Conservation (phyloP, 2,113 vertebrate species). For the Anoplopoma fimbria region DNA sequence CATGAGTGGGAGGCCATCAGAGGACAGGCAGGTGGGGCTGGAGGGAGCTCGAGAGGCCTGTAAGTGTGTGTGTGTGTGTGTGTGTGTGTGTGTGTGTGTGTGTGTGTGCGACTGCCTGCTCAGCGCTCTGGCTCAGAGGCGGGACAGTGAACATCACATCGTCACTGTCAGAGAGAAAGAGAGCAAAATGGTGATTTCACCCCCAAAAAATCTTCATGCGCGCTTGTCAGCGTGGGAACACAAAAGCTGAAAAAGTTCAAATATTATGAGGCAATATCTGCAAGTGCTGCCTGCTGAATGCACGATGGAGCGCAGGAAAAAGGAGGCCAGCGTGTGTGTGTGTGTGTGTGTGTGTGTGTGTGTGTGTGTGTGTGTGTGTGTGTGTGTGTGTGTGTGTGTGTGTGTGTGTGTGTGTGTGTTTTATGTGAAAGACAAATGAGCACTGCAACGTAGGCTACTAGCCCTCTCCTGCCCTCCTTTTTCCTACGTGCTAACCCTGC, state of each 20-base stretch:
- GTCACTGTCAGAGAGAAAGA: slow-evolving; percentile 32
- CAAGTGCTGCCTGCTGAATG: slow-evolving; percentile 62
- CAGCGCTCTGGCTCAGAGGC: slow-evolving; percentile 54
- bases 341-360: slow-evolving; percentile 21
- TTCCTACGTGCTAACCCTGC: slow-evolving; percentile 77
- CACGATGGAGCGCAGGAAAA: slow-evolving; percentile 56
- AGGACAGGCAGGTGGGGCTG: slow-evolving; percentile 71
- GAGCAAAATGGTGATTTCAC: slow-evolving; percentile 58
- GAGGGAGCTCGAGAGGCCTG: slow-evolving; percentile 59
- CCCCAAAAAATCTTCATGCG: slow-evolving; percentile 49
- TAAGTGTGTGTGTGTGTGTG: slow-evolving; percentile 23
- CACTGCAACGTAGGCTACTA: slow-evolving; percentile 70
- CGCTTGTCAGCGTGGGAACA: slow-evolving; percentile 73
- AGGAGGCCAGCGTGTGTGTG: slow-evolving; percentile 48
- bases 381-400: neutral
- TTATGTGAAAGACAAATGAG: slow-evolving; percentile 69
- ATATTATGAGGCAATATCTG: slow-evolving; percentile 65
- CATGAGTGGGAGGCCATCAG: slow-evolving; percentile 79
- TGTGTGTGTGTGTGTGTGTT: slow-evolving; percentile 36
- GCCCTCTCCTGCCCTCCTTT: slow-evolving; percentile 75
- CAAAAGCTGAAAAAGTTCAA: slow-evolving; percentile 68
- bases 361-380: slow-evolving; percentile 34
- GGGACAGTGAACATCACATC: slow-evolving; percentile 29
- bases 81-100: slow-evolving; percentile 18
- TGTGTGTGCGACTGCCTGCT: slow-evolving; percentile 43